A percentile compares a stretch with the other conserved stretches of the same genome.
phyloP scores from a whole-genome alignment of 2,888 invertebrate species.

The Pogonocherus hispidulus region DNA sequence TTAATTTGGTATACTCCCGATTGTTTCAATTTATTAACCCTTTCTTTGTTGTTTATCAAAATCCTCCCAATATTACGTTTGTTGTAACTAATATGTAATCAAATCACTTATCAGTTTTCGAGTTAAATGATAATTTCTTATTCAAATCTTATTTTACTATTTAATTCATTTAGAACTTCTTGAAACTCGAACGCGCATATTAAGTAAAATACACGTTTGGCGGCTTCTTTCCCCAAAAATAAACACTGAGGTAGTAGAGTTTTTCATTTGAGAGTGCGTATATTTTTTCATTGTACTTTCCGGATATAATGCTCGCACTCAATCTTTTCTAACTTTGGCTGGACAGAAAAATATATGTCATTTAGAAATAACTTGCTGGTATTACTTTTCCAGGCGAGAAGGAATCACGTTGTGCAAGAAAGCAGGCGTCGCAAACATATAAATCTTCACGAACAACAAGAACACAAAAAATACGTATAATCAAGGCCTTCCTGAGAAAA shows the following conservation, averaged over 20 bases:
- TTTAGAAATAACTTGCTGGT: conserved; percentile 10
- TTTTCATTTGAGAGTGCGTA: conserved; percentile 22
- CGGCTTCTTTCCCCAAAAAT: not conserved
- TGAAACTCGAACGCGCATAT: too few relatives aligned
- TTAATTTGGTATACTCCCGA: too few relatives aligned
- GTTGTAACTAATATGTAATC: too few relatives aligned
- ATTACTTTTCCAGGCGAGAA: conserved; percentile 10
- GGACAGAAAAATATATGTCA: conserved; percentile 18
- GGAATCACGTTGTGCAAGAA: not conserved
- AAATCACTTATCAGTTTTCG: too few relatives aligned
- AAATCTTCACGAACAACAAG: not conserved
- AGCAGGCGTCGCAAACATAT: not conserved
- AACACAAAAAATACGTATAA: not conserved
- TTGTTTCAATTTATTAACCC: too few relatives aligned
- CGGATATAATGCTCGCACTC: conserved; percentile 10
- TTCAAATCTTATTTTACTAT: too few relatives aligned
- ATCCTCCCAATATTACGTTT: too few relatives aligned
- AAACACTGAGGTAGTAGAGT: conserved; percentile 2
- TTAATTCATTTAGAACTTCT: too few relatives aligned
- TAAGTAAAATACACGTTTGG: not conserved
- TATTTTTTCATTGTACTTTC: conserved; percentile 27
- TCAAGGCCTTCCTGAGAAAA: not conserved
- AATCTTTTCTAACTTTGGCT: conserved; percentile 22
- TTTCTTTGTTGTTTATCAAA: too few relatives aligned
- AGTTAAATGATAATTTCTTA: too few relatives aligned